A percentile compares a stretch with the other conserved stretches of the same genome.
These are phyloP conservation scores for Limnephilus auricula DNA, from an alignment of 2,888 invertebrate genomes.

Conservation along the genomic window DNA sequence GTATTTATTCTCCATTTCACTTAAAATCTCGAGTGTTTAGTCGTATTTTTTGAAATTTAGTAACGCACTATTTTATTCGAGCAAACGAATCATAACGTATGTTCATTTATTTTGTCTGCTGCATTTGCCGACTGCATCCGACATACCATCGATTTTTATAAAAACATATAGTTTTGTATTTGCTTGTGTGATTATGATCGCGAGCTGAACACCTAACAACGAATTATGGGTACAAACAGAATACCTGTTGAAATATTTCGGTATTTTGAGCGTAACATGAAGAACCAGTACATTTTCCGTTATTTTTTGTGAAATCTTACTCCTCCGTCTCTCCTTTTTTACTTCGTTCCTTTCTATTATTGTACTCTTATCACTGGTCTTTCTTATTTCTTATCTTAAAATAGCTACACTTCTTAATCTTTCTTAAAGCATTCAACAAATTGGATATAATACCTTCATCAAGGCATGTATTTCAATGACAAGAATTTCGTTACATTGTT, in stretches of 20 bases:
- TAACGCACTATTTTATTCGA: neutral
- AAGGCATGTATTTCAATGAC: neutral
- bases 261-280: neutral
- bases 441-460: neutral
- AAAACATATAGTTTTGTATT: neutral
- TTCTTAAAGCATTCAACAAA: neutral
- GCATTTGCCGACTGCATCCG: conserved; percentile 17
- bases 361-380: neutral
- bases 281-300: neutral
- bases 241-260: neutral
- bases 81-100: neutral
- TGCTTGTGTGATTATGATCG: neutral
- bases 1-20: conserved; percentile 26
- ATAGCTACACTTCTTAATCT: neutral
- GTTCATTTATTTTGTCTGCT: conserved; percentile 9
- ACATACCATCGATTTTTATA: neutral
- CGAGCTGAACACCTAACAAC: neutral
- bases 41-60: neutral
- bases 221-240: neutral
- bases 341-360: neutral
- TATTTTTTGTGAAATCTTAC: neutral
- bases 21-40: neutral
- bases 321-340: too few species aligned
- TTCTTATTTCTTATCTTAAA: neutral
- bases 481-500: neutral